Conservation (phyloP, 2,797 vertebrate species). For the Sparidentex hasta region DNA sequence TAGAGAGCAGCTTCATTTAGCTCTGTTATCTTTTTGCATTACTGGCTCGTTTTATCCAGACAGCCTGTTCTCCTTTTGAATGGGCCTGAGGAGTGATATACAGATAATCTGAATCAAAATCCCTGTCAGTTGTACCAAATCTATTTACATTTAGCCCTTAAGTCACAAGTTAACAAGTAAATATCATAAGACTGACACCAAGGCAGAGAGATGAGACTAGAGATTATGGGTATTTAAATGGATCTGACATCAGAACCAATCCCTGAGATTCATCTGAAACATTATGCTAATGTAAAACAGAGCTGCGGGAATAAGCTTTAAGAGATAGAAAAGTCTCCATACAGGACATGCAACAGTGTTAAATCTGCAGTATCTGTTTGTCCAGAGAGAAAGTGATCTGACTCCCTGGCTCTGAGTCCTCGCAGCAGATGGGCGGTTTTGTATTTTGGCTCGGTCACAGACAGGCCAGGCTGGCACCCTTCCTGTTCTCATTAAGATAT, state of each 20-base stretch:
- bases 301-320: not conserved
- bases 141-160: too few species aligned
- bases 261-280: not conserved
- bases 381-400: constrained; percentile 22
- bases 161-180: not conserved
- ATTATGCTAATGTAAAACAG: not conserved
- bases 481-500: constrained; percentile 43
- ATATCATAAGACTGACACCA: not conserved
- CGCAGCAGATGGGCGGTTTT: constrained; percentile 49
- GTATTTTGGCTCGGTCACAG: constrained; percentile 34
- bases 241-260: not conserved
- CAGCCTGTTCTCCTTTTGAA: not conserved
- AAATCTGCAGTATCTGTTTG: constrained; percentile 1
- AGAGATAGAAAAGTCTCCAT: not conserved
- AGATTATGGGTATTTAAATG: not conserved
- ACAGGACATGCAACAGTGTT: not conserved
- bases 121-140: not conserved
- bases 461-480: constrained; percentile 52
- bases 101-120: not conserved
- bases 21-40: constrained; percentile 19
- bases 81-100: not conserved
- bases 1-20: not conserved
- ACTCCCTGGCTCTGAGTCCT: constrained; percentile 31
- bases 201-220: not conserved
- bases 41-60: constrained; percentile 4